These are phyloP conservation scores for Alfaro cultratus DNA, from an alignment of 2,797 vertebrate genomes.

Conservation along the genomic window DNA sequence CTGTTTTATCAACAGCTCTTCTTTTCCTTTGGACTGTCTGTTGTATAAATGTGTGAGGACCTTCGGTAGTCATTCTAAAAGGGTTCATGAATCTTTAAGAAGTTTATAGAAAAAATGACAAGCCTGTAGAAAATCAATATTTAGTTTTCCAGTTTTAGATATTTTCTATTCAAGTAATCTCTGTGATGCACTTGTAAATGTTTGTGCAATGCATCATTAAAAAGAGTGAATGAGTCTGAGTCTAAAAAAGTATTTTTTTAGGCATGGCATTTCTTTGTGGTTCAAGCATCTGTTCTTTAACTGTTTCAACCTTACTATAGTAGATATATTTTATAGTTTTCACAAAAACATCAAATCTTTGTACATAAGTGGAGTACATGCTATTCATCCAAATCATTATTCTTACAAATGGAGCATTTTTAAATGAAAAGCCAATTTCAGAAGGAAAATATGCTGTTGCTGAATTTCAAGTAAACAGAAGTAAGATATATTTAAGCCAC, in stretches of 20 bases:
- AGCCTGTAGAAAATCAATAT: conserved; percentile 10
- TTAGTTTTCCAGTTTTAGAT: conserved; percentile 35
- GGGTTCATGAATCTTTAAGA: conserved; percentile 8
- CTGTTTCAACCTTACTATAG: background rate
- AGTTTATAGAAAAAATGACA: conserved; percentile 24
- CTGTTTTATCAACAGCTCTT: conserved; percentile 25
- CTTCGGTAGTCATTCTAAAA: conserved; percentile 20
- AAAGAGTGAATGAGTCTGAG: conserved; percentile 22
- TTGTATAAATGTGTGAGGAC: conserved; percentile 6
- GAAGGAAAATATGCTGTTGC: background rate
- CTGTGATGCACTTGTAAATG: conserved; percentile 29
- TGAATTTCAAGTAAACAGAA: background rate
- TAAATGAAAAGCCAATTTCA: background rate
- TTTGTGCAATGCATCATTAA: conserved; percentile 32
- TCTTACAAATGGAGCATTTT: background rate
- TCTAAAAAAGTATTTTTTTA: background rate
- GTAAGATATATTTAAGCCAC: background rate
- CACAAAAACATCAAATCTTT: background rate
- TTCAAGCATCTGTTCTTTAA: background rate
- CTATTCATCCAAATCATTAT: background rate
- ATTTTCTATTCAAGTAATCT: conserved; percentile 30
- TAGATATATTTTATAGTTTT: background rate
- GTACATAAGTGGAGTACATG: background rate
- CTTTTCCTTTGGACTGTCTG: conserved; percentile 20
- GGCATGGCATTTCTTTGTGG: background rate